Percentiles rank a stretch among this genome's conserved stretches.
These are phyloP conservation scores for Styela plicata DNA, from an alignment of 23 tunicate genomes.

Conservation along the genomic window DNA sequence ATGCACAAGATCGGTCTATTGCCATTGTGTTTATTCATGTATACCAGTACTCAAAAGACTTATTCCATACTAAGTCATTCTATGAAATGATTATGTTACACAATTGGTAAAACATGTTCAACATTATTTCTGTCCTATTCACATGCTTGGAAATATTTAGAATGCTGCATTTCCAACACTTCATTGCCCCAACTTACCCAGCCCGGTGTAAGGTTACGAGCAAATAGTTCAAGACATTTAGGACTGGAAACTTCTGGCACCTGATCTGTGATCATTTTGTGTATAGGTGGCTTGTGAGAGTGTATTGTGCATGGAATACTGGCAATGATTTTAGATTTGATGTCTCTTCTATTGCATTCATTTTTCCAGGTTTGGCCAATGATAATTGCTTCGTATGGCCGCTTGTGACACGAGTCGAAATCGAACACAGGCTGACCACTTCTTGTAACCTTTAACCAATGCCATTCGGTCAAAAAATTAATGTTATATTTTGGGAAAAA, in stretches of 20 bases:
- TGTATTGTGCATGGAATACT: constrained; percentile 73
- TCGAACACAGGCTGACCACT: constrained; percentile 55
- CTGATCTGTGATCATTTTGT: constrained; percentile 16
- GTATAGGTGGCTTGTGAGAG: constrained; percentile 86
- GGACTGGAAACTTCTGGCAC: background rate
- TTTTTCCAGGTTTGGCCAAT: constrained; percentile 35
- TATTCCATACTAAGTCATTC: no score
- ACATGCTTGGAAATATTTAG: constrained; percentile 26
- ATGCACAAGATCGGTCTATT: no score
- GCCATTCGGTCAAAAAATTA: constrained; percentile 47
- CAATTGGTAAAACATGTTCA: no score
- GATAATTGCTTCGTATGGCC: constrained; percentile 74
- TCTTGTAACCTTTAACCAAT: constrained; percentile 78
- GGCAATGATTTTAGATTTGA: constrained; percentile 13
- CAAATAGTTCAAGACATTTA: constrained; percentile 74
- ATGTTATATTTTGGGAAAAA: constrained; percentile 58
- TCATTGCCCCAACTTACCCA: constrained; percentile 97
- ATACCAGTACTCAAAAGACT: no score
- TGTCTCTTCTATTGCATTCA: background rate
- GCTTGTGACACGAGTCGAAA: constrained; percentile 74
- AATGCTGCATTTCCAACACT: constrained; percentile 68
- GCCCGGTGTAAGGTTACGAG: constrained; percentile 42
- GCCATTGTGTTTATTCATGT: no score
- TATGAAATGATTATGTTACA: no score
- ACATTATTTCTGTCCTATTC: no score